Evolutionary conservation across 2,113 vertebrate genomes (phyloP).

Genomic region (Kobus ellipsiprymnus): DNA sequence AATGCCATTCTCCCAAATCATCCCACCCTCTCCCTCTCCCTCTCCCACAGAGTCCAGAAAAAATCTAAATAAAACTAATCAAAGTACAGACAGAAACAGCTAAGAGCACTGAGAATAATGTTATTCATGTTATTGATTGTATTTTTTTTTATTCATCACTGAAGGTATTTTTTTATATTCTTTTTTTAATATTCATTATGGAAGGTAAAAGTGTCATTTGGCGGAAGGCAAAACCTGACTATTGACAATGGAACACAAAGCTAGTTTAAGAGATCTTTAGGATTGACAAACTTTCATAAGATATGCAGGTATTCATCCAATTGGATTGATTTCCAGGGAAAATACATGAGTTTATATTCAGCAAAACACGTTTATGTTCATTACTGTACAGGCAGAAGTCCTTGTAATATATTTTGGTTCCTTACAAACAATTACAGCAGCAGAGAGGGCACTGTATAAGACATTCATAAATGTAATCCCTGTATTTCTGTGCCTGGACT

Average conservation of each 20-base stretch:
- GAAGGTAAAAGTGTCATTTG: neutral
- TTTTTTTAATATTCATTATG: neutral
- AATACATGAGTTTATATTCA: neutral
- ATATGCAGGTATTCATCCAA: neutral
- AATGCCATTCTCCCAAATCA: too few species aligned
- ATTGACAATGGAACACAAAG: conserved; percentile 9
- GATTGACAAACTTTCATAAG: neutral
- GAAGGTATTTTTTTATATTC: neutral
- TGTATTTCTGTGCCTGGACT: neutral
- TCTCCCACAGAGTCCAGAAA: neutral
- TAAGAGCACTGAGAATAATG: neutral
- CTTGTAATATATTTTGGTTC: conserved; percentile 16
- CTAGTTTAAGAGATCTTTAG: neutral
- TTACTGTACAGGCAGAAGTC: neutral
- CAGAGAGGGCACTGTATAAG: conserved; percentile 3
- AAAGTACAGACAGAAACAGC: neutral
- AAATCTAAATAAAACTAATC: conserved; percentile 41
- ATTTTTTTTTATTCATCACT: neutral
- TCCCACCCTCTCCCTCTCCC: too few species aligned
- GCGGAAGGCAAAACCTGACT: conserved; percentile 6
- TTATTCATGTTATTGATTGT: conserved; percentile 16
- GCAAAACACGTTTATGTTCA: neutral
- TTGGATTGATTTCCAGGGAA: conserved; percentile 1
- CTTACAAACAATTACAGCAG: conserved; percentile 18
- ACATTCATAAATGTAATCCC: neutral